A percentile compares a stretch with the other conserved stretches of the same genome.
Conservation (phyloP, 2,797 vertebrate genomes). For the Sebastes matsubarae region DNA sequence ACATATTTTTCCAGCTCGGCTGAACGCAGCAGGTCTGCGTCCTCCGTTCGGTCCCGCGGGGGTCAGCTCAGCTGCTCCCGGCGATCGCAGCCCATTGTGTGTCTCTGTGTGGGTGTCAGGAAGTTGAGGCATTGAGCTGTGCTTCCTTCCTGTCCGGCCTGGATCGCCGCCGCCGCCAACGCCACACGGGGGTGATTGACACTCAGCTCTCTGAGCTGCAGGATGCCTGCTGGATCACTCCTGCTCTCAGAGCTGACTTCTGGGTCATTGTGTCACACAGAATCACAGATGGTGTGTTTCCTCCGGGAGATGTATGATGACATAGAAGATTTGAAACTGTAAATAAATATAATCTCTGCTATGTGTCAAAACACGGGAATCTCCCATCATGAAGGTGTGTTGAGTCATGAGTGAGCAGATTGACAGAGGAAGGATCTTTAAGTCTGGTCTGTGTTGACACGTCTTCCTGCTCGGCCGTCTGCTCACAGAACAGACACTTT, state of each 20-base stretch:
- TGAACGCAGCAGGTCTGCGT: conserved; percentile 32
- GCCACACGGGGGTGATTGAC: conserved; percentile 58
- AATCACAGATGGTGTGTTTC: conserved; percentile 27
- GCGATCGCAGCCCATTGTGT: conserved; percentile 63
- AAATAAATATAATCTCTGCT: neutral
- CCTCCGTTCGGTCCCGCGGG: too few species aligned
- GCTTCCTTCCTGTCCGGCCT: conserved; percentile 74
- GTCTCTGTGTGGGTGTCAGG: conserved; percentile 74
- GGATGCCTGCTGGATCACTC: conserved; percentile 69
- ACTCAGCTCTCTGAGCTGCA: conserved; percentile 49
- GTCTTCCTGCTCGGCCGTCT: conserved; percentile 31
- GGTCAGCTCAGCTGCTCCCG: neutral
- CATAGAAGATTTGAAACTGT: neutral
- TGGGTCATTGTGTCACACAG: conserved; percentile 44
- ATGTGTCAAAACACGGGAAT: neutral
- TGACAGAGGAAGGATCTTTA: conserved; percentile 21
- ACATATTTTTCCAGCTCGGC: conserved; percentile 57
- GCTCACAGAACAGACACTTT: too few species aligned
- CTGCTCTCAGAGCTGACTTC: conserved; percentile 12
- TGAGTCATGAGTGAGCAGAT: conserved; percentile 3
- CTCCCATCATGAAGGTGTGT: neutral
- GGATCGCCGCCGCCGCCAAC: conserved; percentile 21
- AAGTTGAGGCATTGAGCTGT: conserved; percentile 71
- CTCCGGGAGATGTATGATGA: neutral
- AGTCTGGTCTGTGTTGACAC: conserved; percentile 18